phyloP scores from a whole-genome alignment of 1,140 invertebrate genomes.

The Nephila pilipes region DNA sequence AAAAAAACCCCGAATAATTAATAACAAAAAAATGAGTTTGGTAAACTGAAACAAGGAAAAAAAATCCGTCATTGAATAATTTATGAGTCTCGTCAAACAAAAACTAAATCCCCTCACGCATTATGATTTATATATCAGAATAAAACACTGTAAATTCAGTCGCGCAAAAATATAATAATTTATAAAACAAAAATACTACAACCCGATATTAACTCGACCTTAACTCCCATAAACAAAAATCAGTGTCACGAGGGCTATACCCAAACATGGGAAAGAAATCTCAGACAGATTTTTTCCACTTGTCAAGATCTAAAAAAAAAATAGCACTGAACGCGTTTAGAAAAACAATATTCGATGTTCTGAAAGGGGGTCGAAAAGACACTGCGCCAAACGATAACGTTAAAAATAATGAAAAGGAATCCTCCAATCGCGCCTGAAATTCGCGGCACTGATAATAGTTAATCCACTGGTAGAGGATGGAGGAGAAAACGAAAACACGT shows the following conservation, averaged over 20 bases:
- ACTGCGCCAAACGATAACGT: constrained; percentile 5
- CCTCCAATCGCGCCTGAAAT: constrained; percentile 34
- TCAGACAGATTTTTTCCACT: constrained; percentile 13
- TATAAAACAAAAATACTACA: too few relatives aligned
- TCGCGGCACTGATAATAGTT: constrained; percentile 67
- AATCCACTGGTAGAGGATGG: constrained; percentile 17
- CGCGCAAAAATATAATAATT: not conserved
- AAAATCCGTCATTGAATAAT: not conserved
- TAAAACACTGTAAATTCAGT: not conserved
- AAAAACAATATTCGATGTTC: not conserved
- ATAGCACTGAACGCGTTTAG: not conserved
- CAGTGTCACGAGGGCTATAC: not conserved
- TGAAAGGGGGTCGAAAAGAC: not conserved
- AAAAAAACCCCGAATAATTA: too few relatives aligned
- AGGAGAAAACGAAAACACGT: constrained; percentile 10
- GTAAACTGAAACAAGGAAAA: not conserved
- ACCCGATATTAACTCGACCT: too few relatives aligned
- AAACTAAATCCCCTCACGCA: not conserved
- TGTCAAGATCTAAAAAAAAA: not conserved
- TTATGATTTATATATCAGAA: not conserved
- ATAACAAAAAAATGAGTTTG: too few relatives aligned
- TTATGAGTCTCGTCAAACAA: not conserved
- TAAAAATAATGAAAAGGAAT: constrained; percentile 21
- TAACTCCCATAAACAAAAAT: not conserved
- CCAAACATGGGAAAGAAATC: not conserved